Evolutionary conservation across 2,888 invertebrate species (phyloP).

Genomic region (Sinodicranocentrus sp.): DNA sequence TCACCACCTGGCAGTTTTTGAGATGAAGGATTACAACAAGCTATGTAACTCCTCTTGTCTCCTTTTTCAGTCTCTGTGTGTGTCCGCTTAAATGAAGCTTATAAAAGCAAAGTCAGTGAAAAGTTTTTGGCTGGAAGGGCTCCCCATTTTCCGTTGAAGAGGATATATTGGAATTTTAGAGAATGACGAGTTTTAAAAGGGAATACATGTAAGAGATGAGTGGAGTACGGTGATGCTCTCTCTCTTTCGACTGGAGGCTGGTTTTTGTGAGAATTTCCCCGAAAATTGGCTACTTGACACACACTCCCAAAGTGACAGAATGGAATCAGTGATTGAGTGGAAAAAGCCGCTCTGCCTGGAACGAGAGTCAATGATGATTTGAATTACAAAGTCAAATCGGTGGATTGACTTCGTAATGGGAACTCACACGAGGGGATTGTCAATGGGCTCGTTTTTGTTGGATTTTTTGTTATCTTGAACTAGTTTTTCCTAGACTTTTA

Average conservation of each 20-base stretch:
- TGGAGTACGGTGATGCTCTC: background rate
- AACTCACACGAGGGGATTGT: no score
- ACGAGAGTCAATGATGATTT: conserved; percentile 43
- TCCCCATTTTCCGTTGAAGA: no score
- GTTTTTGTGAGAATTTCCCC: no score
- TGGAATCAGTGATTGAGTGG: conserved; percentile 53
- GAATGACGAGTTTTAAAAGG: background rate
- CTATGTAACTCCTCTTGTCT: background rate
- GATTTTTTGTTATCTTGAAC: no score
- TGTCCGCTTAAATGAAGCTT: conserved; percentile 21
- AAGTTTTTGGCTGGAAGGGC: background rate
- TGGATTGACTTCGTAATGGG: conserved; percentile 18
- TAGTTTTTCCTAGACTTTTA: no score
- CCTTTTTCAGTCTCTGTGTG: no score
- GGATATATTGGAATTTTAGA: no score
- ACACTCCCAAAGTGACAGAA: background rate
- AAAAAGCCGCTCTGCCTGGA: conserved; percentile 25
- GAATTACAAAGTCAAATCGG: conserved; percentile 54
- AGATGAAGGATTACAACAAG: conserved; percentile 1
- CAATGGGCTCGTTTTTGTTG: no score
- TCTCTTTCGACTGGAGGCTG: no score
- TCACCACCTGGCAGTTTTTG: conserved; percentile 50
- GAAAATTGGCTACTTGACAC: conserved; percentile 6
- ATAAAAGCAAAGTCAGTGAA: conserved; percentile 46
- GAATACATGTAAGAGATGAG: background rate